Evolutionary conservation across 2,888 invertebrate genomes (phyloP).

Genomic region (Macrosoma leucophasiata): DNA sequence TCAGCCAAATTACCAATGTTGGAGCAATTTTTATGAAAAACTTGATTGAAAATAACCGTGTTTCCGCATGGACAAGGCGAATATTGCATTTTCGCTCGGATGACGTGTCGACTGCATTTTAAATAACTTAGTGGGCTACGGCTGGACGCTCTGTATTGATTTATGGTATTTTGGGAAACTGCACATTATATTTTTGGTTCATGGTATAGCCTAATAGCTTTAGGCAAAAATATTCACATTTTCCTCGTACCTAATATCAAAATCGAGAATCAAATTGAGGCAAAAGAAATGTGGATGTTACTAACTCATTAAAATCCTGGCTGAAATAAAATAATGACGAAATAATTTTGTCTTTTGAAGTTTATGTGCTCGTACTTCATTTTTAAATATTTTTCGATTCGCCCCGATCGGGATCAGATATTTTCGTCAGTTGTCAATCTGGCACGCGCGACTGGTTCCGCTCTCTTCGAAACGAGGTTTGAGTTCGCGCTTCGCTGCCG

Average conservation of each 20-base stretch:
- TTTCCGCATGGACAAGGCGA: conserved; percentile 61
- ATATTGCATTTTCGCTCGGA: conserved; percentile 67
- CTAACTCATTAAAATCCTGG: too few species aligned
- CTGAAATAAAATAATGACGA: too few species aligned
- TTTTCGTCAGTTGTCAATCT: conserved; percentile 61
- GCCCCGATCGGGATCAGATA: conserved; percentile 9
- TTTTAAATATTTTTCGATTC: conserved; percentile 8
- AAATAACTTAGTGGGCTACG: conserved; percentile 61
- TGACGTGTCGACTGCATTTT: conserved; percentile 71
- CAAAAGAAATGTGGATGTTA: too few species aligned
- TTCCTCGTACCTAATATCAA: too few species aligned
- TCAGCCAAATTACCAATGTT: too few species aligned
- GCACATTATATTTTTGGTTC: too few species aligned
- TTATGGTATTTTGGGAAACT: conserved; percentile 45
- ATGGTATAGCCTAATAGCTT: too few species aligned
- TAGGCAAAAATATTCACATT: too few species aligned
- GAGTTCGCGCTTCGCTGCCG: conserved; percentile 40
- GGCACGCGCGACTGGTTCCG: conserved; percentile 48
- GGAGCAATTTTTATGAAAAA: conserved; percentile 33
- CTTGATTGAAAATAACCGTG: conserved; percentile 55
- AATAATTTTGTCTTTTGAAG: too few species aligned
- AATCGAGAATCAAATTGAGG: too few species aligned
- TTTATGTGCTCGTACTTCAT: too few species aligned
- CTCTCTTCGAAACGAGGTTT: conserved; percentile 33
- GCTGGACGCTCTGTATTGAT: conserved; percentile 46